These are phyloP conservation scores for Ctenosaura bakeri DNA, from an alignment of 2,797 vertebrate species.

Conservation along the genomic window DNA sequence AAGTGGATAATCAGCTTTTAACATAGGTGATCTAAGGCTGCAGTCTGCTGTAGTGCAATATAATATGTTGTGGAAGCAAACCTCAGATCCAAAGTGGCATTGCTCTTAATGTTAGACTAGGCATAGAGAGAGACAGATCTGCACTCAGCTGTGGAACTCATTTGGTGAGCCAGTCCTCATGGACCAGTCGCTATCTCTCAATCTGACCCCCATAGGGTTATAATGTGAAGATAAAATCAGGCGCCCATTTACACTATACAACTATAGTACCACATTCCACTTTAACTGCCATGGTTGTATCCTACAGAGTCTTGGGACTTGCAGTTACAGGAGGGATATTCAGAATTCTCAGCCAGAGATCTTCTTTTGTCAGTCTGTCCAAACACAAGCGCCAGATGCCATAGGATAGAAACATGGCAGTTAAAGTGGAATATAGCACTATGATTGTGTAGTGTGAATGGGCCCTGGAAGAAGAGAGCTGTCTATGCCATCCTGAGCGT, in stretches of 20 bases:
- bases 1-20: conserved; percentile 9
- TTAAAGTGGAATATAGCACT: too few relatives aligned
- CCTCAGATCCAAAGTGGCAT: not conserved
- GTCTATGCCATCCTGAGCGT: not conserved
- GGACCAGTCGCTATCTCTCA: not conserved
- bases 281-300: too few relatives aligned
- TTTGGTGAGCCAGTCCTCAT: not conserved
- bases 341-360: too few relatives aligned
- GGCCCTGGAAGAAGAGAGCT: not conserved
- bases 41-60: not conserved
- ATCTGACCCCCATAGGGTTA: not conserved
- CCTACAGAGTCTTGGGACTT: too few relatives aligned
- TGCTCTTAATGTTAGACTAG: not conserved
- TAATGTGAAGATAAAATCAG: not conserved
- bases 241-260: too few relatives aligned
- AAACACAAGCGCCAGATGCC: too few relatives aligned
- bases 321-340: too few relatives aligned
- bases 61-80: not conserved
- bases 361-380: too few relatives aligned
- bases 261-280: too few relatives aligned
- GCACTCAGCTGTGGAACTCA: not conserved
- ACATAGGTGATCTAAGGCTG: not conserved
- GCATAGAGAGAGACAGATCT: not conserved
- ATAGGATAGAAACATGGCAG: too few relatives aligned
- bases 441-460: too few relatives aligned